Base-by-base conservation (phyloP, 2,797 vertebrate species). In the Staurois parvus region DNA sequence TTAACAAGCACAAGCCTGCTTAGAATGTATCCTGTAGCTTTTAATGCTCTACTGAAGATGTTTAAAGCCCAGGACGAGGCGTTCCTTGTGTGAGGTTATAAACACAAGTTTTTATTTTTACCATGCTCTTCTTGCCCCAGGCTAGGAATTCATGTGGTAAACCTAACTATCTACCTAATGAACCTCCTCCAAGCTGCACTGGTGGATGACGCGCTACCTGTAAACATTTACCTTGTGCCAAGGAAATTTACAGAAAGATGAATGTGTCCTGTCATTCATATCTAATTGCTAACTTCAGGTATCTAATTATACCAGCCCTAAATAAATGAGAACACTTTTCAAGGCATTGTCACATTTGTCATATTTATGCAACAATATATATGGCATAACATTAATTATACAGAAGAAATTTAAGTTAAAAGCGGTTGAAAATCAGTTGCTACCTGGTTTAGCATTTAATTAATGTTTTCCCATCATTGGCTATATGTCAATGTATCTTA, bases 221-320 rank as follows among this genome's bases (percentile, higher is more conserved):
- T 82, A 82, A 79, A 82, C 79, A 86, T 76, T 86, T 81, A 76
- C 85, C 73, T 82, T 86, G 66, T 24, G 59, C 67, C 34, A 82
- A 82, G 34, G 24, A 82, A 77, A 77, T 62, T 69, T 19, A 13
- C 72, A 42, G 30, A 66, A 74, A 86, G 80, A 86, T 74, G 69
- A 83, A 86, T 86, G 75, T 72, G 79, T 29, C 29, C 52, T 86
- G 85, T 83, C 85, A 79, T 73, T 73, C 67, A 72, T 68, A 68
- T 68, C 75, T 83, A 86, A 86, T 86, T 86, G 79, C 69, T 64
- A 32, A 81, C 24, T 82, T 86, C 34, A 45, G 13, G 67, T 52
- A 73, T 83, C 79, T 86, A 86, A 86, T 86, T 86, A 77, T 82
- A 59, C 19, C 37, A 26, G 52, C 64, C 64, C 62, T 75, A 75